Percentiles rank a stretch among this genome's conserved stretches.
Evolutionary conservation across 1,140 invertebrate genomes (phyloP).

Genomic region (Drosophila pseudoobscura): DNA sequence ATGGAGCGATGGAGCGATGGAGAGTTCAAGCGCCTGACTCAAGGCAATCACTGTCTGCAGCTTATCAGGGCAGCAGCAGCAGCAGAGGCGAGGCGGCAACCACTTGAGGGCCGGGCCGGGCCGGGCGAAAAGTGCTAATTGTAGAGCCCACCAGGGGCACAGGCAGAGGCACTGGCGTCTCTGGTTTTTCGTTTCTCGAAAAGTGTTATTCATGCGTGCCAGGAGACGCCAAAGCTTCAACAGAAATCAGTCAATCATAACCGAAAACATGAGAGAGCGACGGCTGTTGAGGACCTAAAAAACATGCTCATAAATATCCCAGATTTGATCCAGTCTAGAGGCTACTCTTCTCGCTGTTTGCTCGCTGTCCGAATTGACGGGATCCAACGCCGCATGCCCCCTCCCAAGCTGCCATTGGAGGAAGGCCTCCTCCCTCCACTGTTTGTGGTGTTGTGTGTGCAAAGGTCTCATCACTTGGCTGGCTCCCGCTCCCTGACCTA

Average conservation of each 20-base stretch:
- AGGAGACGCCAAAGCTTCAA: constrained; percentile 80
- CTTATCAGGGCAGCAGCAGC: constrained; percentile 56
- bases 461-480: constrained; percentile 46
- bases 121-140: constrained; percentile 68
- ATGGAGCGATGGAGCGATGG: not conserved
- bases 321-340: too few species aligned
- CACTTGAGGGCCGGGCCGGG: constrained; percentile 12
- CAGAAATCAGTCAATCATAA: constrained; percentile 81
- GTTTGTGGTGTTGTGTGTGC: constrained; percentile 46
- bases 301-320: too few species aligned
- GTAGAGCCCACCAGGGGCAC: constrained; percentile 19
- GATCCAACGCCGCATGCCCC: too few species aligned
- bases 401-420: constrained; percentile 10
- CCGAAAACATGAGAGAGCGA: constrained; percentile 47
- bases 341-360: not conserved
- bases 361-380: too few species aligned
- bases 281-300: constrained; percentile 10
- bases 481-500: constrained; percentile 51
- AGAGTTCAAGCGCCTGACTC: constrained; percentile 74
- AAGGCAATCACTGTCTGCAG: constrained; percentile 59
- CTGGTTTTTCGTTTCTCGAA: constrained; percentile 73
- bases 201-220: constrained; percentile 76
- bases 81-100: constrained; percentile 44
- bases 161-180: not conserved
- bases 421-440: not conserved